Evolutionary conservation across 2,888 invertebrate species (phyloP).

Genomic region (Drosophila hamatofila): DNA sequence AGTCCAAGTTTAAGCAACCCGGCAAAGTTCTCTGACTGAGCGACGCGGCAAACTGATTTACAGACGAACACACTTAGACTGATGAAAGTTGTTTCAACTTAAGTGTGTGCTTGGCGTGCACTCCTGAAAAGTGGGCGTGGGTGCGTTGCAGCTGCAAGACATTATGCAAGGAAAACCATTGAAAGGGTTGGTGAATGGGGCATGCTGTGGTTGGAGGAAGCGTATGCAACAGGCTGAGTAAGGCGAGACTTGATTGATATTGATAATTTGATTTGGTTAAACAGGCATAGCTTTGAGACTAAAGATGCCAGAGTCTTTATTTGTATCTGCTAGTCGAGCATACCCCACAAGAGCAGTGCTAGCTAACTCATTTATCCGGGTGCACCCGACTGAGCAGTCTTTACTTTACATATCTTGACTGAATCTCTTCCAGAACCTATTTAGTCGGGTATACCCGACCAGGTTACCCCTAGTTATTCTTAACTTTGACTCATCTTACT

Average conservation of each 20-base stretch:
- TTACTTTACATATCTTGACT: too few relatives aligned
- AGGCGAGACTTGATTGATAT: too few relatives aligned
- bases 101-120: conserved; percentile 41
- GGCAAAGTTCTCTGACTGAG: not conserved
- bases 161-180: not conserved
- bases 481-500: too few relatives aligned
- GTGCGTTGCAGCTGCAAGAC: not conserved
- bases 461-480: too few relatives aligned
- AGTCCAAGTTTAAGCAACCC: not conserved
- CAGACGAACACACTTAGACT: conserved; percentile 12
- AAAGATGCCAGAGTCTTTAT: too few relatives aligned
- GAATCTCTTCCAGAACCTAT: not conserved
- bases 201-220: not conserved
- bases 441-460: not conserved
- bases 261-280: not conserved
- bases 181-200: not conserved
- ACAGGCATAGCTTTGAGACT: rapidly evolving
- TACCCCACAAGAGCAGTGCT: not conserved
- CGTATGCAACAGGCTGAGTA: not conserved
- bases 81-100: conserved; percentile 23
- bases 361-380: not conserved
- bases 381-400: too few relatives aligned
- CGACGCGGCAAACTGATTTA: conserved; percentile 6
- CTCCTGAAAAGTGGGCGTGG: conserved; percentile 4
- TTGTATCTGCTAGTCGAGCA: not conserved